Evolutionary conservation across 2,113 vertebrate genomes (phyloP), one percentile per base, ranked within the genome.

Genomic region (Phyllopteryx taeniolatus): DNA sequence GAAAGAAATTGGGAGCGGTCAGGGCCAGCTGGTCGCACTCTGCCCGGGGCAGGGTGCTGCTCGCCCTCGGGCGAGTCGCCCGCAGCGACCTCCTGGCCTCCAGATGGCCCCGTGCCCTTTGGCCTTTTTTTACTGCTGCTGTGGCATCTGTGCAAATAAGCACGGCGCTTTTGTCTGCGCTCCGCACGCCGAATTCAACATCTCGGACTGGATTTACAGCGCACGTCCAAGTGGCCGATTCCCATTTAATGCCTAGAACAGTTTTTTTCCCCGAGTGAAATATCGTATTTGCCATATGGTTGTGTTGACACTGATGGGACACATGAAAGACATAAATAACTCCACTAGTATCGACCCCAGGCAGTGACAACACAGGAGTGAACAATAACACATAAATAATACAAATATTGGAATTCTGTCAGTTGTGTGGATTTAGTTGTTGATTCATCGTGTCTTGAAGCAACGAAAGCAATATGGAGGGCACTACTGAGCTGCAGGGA

Each of bases 141-240:
- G 84, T 86, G 90, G 90, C 88, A 92, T 90, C 90, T 92, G 91
- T 90, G 89, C 90, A 85, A 89, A 89, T 84, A 88, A 87, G 80
- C 77, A 85, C 88, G 85, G 78, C 85, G 84, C 87, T 86, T 91
- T 91, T 91, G 88, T 90, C 87, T 90, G 72, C 31, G 78, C 72
- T 46, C 81, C 74, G 78, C 75, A 78, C 79, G 75, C 74, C 67
- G 77, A 77, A 76, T 75, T 81, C 72, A 77, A 74, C 70, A 74
- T 69, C 76, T 63, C 68, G 17, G 31, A 35, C 15, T 2, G 15
- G 31, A 35, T 61, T 33, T 33, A 19, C 31, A 61, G 13, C 17
- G 14, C 33, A 61, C 14, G 59, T 61, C 31, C 14, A 35, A 61
- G 15, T 9, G 14, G 33, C 14, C 14, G 8, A 35, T 61, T 35